Conservation (phyloP, 2,888 invertebrate genomes). For the Tineola bisselliella region DNA sequence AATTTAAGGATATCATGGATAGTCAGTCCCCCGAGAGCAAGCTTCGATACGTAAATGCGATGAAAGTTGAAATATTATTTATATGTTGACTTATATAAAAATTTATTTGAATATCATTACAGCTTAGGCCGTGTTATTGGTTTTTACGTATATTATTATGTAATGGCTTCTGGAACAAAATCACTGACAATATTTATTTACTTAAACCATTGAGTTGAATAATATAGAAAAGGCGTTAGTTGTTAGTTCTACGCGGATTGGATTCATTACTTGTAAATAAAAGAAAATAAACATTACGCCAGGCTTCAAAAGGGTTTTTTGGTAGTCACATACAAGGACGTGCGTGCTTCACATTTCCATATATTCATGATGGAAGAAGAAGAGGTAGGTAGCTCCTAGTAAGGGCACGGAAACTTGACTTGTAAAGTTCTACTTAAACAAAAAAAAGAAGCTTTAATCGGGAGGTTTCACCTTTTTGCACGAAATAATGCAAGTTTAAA, state of each 20-base stretch:
- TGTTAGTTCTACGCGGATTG: too few species aligned
- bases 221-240: too few species aligned
- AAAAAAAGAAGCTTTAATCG: not conserved
- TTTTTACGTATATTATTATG: not conserved
- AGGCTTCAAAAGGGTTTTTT: not conserved
- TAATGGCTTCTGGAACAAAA: too few species aligned
- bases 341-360: slow-evolving; percentile 10
- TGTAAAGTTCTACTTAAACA: not conserved
- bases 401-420: not conserved
- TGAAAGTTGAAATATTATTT: slow-evolving; percentile 27
- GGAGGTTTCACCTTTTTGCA: not conserved
- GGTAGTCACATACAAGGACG: not conserved
- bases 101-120: too few species aligned
- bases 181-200: too few species aligned
- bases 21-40: slow-evolving; percentile 34
- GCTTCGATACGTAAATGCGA: slow-evolving; percentile 36
- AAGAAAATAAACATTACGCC: not conserved
- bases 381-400: slow-evolving; percentile 1
- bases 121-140: too few species aligned
- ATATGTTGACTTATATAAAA: not conserved
- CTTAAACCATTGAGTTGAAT: too few species aligned
- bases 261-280: too few species aligned
- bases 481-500: not conserved
- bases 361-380: slow-evolving; percentile 7
- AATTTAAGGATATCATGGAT: slow-evolving; percentile 49